phyloP scores from a whole-genome alignment of 2,888 invertebrate species.

The Papilio elwesi region DNA sequence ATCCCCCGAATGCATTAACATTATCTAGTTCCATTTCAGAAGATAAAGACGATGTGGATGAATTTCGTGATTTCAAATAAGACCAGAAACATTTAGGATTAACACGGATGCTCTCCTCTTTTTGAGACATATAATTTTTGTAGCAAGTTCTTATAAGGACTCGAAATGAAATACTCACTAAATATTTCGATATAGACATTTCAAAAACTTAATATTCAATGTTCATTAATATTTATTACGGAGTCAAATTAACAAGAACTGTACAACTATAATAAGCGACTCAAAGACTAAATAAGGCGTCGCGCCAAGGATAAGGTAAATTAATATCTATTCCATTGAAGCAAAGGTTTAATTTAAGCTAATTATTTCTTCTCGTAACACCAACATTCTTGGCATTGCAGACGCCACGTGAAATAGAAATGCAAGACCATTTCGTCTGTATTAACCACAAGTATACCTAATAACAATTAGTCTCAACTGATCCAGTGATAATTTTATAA shows the following conservation, averaged over 20 bases:
- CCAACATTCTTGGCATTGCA: conserved; percentile 29
- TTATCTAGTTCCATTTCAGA: background rate
- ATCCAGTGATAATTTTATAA: background rate
- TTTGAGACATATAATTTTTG: background rate
- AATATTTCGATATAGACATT: conserved; percentile 7
- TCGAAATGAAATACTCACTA: background rate
- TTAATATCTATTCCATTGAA: conserved; percentile 15
- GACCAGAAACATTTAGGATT: background rate
- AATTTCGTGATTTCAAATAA: background rate
- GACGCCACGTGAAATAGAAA: conserved; percentile 12
- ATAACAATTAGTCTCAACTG: background rate
- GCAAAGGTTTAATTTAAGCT: conserved; percentile 14
- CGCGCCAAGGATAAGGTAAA: conserved; percentile 11
- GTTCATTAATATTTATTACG: conserved; percentile 17
- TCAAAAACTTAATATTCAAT: conserved; percentile 4
- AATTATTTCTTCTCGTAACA: conserved; percentile 17
- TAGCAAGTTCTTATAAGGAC: background rate
- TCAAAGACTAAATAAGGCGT: background rate
- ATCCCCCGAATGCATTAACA: background rate
- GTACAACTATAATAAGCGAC: conserved; percentile 2
- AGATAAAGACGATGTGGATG: background rate
- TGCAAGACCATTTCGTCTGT: conserved; percentile 21
- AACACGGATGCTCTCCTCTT: background rate
- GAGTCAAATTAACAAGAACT: conserved; percentile 16
- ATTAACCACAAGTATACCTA: background rate